Evolutionary conservation across 1,140 invertebrate genomes (phyloP).

Genomic region (Drosophila nasuta): DNA sequence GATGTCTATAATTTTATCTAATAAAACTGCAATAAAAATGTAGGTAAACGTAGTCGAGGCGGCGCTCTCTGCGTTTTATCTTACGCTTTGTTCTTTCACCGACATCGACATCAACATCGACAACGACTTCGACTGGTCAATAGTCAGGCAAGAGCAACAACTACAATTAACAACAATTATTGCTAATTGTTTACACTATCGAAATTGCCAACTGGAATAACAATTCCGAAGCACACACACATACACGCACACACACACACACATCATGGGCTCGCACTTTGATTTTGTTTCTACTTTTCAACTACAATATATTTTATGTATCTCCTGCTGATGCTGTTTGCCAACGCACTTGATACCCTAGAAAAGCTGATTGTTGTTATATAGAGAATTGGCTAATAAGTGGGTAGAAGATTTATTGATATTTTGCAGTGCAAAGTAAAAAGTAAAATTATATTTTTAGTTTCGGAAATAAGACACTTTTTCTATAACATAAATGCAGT

Average conservation of each 20-base stretch:
- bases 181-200: conserved; percentile 37
- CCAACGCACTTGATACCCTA: neutral
- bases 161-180: conserved; percentile 26
- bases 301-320: neutral
- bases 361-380: neutral
- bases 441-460: too few relatives aligned
- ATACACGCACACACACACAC: neutral
- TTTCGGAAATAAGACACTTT: too few relatives aligned
- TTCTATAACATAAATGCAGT: too few relatives aligned
- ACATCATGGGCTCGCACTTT: conserved; percentile 8
- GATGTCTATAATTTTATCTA: conserved; percentile 65
- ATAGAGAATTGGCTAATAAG: too few relatives aligned
- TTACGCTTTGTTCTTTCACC: conserved; percentile 59
- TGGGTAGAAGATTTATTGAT: too few relatives aligned
- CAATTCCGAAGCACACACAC: neutral
- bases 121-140: conserved; percentile 46
- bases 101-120: conserved; percentile 21
- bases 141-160: conserved; percentile 9
- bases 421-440: too few relatives aligned
- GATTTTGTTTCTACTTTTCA: conserved; percentile 2
- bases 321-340: neutral
- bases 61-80: conserved; percentile 33
- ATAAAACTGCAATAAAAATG: conserved; percentile 68
- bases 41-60: conserved; percentile 33
- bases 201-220: conserved; percentile 22